Base-by-base conservation (phyloP, 2,797 vertebrate species). In the Tachyglossus aculeatus region DNA sequence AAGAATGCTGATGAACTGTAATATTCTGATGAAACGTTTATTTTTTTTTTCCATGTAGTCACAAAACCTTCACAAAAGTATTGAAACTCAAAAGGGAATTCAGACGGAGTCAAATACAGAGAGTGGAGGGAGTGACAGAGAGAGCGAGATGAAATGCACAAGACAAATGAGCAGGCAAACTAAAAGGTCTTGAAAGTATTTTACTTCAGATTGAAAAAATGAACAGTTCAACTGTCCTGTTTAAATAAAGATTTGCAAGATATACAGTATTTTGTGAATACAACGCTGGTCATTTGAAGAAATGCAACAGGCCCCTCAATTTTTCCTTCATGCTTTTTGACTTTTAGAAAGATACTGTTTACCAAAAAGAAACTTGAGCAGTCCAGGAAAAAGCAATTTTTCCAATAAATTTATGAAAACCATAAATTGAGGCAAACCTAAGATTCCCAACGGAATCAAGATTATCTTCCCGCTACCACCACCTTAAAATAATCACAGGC, bases 391-490 rank as follows among this genome's bases (percentile, higher is more conserved):
- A 94, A 92, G 86, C 88, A 88, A 91, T 92, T 92, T 93, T 89
- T 87, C 90, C 91, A 92, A 88, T 93, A 92, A 84, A 91, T 93
- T 92, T 94, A 93, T 91, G 92, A 94, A 93, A 93, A 92, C 87
- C 90, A 92, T 88, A 91, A 92, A 90, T 86, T 91, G 87, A 91
- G 89, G 87, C 87, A 90, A 92, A 93, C 88, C 90, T 90, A 93
- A 94, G 92, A 94, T 94, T 93, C 90, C 88, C 90, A 94, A 93
- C 87, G 91, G 93, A 94, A 94, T 94, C 93, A 93, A 93, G 91
- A 93, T 94, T 88, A 93, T 92, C 93, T 94, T 93, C 91, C 93
- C 90, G 89, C 93, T 90, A 93, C 89, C 91, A 90, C 92, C 91
- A 90, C 90, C 89, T 88, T 89, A 90, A 89, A 86, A 91, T 86